Percentiles rank a stretch among this genome's conserved stretches.
These are phyloP conservation scores for Aeoliscus strigatus DNA, from an alignment of 2,797 vertebrate species.

Conservation along the genomic window DNA sequence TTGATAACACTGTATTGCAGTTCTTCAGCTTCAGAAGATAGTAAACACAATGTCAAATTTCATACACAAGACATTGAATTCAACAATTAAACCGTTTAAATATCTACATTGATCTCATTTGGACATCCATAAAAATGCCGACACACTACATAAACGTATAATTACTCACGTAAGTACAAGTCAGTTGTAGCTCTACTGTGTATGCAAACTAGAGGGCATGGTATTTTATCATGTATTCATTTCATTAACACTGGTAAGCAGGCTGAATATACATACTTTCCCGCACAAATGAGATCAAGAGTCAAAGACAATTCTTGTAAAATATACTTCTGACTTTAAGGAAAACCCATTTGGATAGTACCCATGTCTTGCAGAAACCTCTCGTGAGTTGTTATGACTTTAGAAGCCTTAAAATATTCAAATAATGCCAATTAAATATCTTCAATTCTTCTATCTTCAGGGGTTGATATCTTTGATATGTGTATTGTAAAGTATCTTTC, in stretches of 20 bases:
- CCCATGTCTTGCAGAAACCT: too few species aligned
- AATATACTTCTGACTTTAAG: too few species aligned
- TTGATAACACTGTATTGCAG: constrained; percentile 22
- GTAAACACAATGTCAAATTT: constrained; percentile 35
- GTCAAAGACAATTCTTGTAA: too few species aligned
- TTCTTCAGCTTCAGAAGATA: constrained; percentile 20
- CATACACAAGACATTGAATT: constrained; percentile 30
- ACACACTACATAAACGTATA: constrained; percentile 34
- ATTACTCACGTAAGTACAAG: constrained; percentile 26
- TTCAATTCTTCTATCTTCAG: too few species aligned
- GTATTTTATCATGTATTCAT: background rate
- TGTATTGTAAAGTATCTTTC: too few species aligned
- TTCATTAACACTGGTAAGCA: constrained; percentile 4
- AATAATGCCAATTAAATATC: too few species aligned
- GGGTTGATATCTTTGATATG: too few species aligned
- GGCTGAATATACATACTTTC: constrained; percentile 8
- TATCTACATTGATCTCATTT: constrained; percentile 34
- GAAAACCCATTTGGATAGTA: too few species aligned
- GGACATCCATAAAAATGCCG: constrained; percentile 49
- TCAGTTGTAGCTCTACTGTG: constrained; percentile 16
- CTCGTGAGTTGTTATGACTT: too few species aligned
- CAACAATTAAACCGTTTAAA: constrained; percentile 31
- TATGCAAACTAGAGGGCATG: constrained; percentile 30
- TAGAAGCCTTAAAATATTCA: too few species aligned
- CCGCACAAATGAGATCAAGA: constrained; percentile 19